Conservation (phyloP, 2,888 invertebrate species). For the Drosophila nigritarsus region DNA sequence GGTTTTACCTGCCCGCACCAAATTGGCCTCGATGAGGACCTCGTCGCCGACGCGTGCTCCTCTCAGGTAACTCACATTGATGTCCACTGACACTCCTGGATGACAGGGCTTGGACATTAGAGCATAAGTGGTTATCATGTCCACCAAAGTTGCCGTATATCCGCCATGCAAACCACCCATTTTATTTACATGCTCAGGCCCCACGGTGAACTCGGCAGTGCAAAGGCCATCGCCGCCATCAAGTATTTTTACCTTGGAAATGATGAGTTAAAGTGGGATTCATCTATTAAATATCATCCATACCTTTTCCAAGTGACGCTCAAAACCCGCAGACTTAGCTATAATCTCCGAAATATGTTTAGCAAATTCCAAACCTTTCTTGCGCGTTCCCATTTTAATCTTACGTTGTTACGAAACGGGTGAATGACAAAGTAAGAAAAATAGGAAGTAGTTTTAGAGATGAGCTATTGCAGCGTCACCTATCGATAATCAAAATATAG, state of each 20-base stretch:
- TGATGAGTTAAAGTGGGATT: background rate
- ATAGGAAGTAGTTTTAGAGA: slow-evolving; percentile 18
- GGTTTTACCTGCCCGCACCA: slow-evolving; percentile 90
- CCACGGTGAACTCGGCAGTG: slow-evolving; percentile 90
- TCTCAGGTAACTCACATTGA: slow-evolving; percentile 92
- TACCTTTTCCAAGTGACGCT: slow-evolving; percentile 85
- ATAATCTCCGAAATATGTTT: slow-evolving; percentile 84
- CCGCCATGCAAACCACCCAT: slow-evolving; percentile 94
- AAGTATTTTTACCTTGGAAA: slow-evolving; percentile 74
- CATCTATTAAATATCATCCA: slow-evolving; percentile 15
- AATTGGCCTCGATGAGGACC: slow-evolving; percentile 91
- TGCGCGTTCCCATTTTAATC: slow-evolving; percentile 68
- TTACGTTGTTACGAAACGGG: slow-evolving; percentile 45
- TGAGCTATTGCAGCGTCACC: background rate
- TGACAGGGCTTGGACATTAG: slow-evolving; percentile 88
- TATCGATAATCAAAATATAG: slow-evolving; percentile 35
- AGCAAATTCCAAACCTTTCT: slow-evolving; percentile 84
- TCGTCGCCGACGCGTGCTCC: slow-evolving; percentile 91
- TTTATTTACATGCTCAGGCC: slow-evolving; percentile 90
- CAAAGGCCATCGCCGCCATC: slow-evolving; percentile 89
- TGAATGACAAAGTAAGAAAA: slow-evolving; percentile 12
- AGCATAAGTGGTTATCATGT: slow-evolving; percentile 91
- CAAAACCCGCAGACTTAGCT: slow-evolving; percentile 84
- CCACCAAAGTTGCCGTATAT: slow-evolving; percentile 90
- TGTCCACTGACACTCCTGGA: slow-evolving; percentile 93